Base-by-base conservation (phyloP, 2,797 vertebrate genomes). In the Rhodeus uyekii region DNA sequence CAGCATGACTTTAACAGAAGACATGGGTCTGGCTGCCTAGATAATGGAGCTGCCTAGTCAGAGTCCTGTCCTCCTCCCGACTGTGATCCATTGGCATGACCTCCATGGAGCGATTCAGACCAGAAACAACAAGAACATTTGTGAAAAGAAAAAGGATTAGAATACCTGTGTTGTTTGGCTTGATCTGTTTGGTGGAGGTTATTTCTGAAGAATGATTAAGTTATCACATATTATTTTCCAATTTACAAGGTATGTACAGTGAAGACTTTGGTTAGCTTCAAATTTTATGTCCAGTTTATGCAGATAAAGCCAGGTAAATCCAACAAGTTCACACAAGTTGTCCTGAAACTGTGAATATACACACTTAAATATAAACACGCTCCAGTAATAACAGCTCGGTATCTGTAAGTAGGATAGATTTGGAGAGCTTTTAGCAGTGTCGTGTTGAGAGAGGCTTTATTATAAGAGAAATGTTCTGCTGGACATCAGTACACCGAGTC, bases 341-440 rank as follows among this genome's bases (percentile, higher is more conserved):
- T 42, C 9, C 12, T 12, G 38, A 36, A 67, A 38, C 39, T 76
- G 36, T 12, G 18, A 74, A 78, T 55, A 68, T 22, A 55, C 34
- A 67, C 7, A 71, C 39, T 48, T 58, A 29, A 63, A 32, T n/a
- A 50, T n/a, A 53, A 74, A 74, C 8, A 65, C 10, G 3, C 46
- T 64, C 24, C 24, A 42, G 71, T 65, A 74, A 50, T 65, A 81
- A 64, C 61, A n/a, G 6, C 71, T 74, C 79, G 42, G 44, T 81
- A 75, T 74, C 55, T 74, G 32, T 63, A 81, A 27, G 79, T 73
- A 48, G 46, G 18, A 16, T 50, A 74, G 44, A 75, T 74, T 34
- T 75, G 46, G 46, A 81, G 60, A 81, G 69, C 80, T 72, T 80
- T 72, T 63, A 71, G 68, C 68, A 39, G 60, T 65, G 46, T 53